Evolutionary conservation across 2,888 invertebrate genomes (phyloP), one percentile per base, ranked within the genome.

Genomic region (Liposcelis brunnea): DNA sequence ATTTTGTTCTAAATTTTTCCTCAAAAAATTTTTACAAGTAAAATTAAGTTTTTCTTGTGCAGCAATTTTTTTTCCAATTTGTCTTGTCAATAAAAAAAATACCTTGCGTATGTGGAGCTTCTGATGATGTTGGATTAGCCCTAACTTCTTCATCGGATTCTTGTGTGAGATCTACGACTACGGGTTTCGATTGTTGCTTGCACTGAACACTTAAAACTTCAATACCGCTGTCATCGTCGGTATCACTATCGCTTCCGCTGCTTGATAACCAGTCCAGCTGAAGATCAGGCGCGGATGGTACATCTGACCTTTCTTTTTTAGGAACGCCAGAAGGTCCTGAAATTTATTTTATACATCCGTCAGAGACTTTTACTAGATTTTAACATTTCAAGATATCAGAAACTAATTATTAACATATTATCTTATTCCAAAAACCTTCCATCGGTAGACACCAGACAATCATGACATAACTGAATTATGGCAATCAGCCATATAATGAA

Each of bases 231-330:
- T 63, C 62, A 57, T 76, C 77, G 52, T 77, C 78, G 55, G 77
- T 77, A 49, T 69, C 70, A 33, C 65, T 68, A 43, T 70, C 70
- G 46, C 66, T 65, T 51, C 69, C 70, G 6, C 73, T 72, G 50
- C 69, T 69, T 1, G 74, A 74, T 1, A 80, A 69, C 76, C 83
- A 83, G 60, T 83, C 80, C 36, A 83, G 62, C 60, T 83, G 83
- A 47, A 83, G 63, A 59, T 83, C 83, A 0, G 83, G 82, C 6
- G 79, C 77, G 3, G 70, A 67, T 38, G 77, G 68, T 15, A 69
- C 70, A 52, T 70, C 58, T 43, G 55, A 11, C 50, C 44, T 46
- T 51, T 36, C n/a, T 12, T 16, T 16, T 3, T 15, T 43, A 34
- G 46, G 47, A 7, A 44, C 12, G 2, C 51, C 51, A 18, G 51